Conservation (phyloP, 2,797 vertebrate species). For the Petrocephalus sullivani region DNA sequence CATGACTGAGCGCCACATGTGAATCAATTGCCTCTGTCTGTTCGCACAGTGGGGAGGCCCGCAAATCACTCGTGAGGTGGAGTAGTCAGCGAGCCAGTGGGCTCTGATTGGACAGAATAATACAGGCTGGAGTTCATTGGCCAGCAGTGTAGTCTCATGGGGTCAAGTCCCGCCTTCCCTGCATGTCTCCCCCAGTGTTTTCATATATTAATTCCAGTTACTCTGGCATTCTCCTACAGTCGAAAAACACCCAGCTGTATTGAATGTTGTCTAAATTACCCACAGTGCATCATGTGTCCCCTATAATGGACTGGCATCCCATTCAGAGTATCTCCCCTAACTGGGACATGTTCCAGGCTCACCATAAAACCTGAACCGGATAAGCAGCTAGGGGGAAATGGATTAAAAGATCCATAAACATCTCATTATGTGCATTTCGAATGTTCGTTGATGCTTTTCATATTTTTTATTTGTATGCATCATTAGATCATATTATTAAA, state of each 20-base stretch:
- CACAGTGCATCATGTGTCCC: background rate
- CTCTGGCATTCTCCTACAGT: background rate
- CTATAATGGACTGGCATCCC: background rate
- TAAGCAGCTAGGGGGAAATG: background rate
- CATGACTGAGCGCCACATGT: background rate
- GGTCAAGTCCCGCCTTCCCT: background rate
- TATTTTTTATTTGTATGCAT: background rate
- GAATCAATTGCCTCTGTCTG: constrained; percentile 7
- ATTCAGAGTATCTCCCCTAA: background rate
- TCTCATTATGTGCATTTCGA: background rate
- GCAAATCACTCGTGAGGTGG: background rate
- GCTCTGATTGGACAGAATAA: background rate
- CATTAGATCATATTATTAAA: background rate
- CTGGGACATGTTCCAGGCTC: background rate
- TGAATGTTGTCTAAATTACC: constrained; percentile 1
- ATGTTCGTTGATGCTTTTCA: background rate
- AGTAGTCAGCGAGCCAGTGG: background rate
- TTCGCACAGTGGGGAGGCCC: background rate
- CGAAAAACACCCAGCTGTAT: background rate
- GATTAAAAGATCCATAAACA: background rate
- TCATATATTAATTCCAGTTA: background rate
- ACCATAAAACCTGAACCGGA: background rate
- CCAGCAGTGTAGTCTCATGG: background rate
- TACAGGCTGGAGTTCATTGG: background rate
- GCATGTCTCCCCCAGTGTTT: background rate